These are phyloP conservation scores for Amblyjoppa fuscipennis DNA, from an alignment of 2,888 invertebrate species.

Conservation along the genomic window DNA sequence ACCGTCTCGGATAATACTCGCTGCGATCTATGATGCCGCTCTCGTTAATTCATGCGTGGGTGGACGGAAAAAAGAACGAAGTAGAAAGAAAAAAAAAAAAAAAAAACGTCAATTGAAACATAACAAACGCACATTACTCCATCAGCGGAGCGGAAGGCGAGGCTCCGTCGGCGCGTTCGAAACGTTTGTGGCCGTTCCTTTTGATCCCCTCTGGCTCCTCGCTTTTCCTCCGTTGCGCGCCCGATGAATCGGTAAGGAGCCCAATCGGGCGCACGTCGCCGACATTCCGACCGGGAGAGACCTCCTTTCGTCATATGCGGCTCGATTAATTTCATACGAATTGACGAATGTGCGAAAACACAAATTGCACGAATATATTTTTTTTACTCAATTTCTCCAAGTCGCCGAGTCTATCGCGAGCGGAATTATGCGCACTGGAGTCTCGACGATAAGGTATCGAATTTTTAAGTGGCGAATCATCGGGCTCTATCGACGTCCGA, in stretches of 20 bases:
- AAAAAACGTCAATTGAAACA: constrained; percentile 81
- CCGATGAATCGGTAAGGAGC: constrained; percentile 54
- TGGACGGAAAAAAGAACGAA: constrained; percentile 77
- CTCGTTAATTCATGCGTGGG: constrained; percentile 77
- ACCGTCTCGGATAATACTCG: constrained; percentile 18
- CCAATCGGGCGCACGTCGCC: constrained; percentile 64
- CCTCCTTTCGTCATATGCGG: constrained; percentile 55
- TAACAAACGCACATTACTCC: constrained; percentile 84
- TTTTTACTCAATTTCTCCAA: not conserved
- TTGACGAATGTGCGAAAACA: not conserved
- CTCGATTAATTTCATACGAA: constrained; percentile 21
- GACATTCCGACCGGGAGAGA: constrained; percentile 73
- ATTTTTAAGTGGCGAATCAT: not conserved
- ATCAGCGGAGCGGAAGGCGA: constrained; percentile 81
- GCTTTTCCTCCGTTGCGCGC: constrained; percentile 11
- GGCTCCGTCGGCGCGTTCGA: constrained; percentile 71
- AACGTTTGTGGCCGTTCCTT: constrained; percentile 73
- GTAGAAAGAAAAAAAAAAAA: constrained; percentile 70
- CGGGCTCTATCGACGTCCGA: not conserved
- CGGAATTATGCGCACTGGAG: not conserved
- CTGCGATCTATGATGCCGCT: constrained; percentile 51
- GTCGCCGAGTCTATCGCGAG: not conserved
- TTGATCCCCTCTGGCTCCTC: constrained; percentile 74
- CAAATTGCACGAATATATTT: not conserved
- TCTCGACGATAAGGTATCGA: not conserved